Evolutionary conservation across 2,797 vertebrate genomes (phyloP), one percentile per base, ranked within the genome.

Genomic region (Tadarida brasiliensis): DNA sequence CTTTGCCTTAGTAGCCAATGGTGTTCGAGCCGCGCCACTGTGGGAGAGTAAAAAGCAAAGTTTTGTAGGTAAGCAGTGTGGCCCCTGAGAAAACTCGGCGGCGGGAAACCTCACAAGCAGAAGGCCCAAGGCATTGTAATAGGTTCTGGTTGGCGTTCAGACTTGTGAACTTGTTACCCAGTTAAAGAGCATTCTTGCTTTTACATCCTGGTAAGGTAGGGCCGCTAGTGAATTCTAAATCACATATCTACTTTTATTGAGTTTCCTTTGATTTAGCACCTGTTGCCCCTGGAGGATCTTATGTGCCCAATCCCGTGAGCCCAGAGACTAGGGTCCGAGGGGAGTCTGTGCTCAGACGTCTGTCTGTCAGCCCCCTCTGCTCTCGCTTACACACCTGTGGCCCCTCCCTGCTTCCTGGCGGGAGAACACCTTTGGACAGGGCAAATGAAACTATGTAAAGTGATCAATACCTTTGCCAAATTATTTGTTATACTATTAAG

Each of bases 21-120:
- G 99, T 85, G 99, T 99, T 51, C 99, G 99, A 94, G 99, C 99
- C 93, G 99, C 99, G 94, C 99, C 99, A 0, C 98, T 99, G 82
- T 99, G 99, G 99, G 99, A 99, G 98, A 99, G 99, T 73, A 99
- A 99, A 98, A 99, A 99, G 96, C 99, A 99, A 97, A 99, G 99
- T 98, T 99, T 99, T 99, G 99, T 99, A 98, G 99, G 99, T 99
- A 98, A 99, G 99, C 97, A 19, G 1, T 12, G 30, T 20, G 70
- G 78, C 33, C 54, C 68, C 1, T 39, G 83, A 63, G 92, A 82
- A 39, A 2, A n/a, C 20, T 1, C n/a, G 3, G 47, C 49, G 11
- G 28, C 10, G 63, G 33, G 67, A 20, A 19, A 7, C 30, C 44
- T n/a, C 4, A 2, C 20, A 63, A 59, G 76, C 77, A 9, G 33